Percentiles rank a stretch among this genome's conserved stretches.
phyloP scores from a whole-genome alignment of 2,888 invertebrate genomes.

The Drosophila colorata region DNA sequence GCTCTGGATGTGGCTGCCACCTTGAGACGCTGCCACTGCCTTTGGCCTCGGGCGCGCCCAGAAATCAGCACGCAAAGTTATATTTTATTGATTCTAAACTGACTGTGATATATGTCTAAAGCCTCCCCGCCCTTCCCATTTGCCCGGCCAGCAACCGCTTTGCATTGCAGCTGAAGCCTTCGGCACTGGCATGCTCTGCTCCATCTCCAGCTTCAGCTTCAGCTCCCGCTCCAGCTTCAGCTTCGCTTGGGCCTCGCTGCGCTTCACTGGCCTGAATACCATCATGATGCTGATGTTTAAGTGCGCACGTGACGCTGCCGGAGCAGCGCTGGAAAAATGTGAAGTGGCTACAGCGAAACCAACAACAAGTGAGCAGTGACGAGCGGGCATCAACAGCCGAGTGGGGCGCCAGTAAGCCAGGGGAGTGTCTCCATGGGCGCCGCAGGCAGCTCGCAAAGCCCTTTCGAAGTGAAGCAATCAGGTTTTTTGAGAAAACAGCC shows the following conservation, averaged over 20 bases:
- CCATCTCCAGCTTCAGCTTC: neutral
- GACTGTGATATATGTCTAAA: conserved; percentile 68
- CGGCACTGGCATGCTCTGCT: conserved; percentile 1
- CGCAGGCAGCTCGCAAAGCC: conserved; percentile 9
- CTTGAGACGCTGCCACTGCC: conserved; percentile 45
- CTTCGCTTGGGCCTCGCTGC: conserved; percentile 36
- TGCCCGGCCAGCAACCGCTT: neutral
- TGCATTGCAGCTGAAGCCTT: conserved; percentile 36
- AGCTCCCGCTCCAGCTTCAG: neutral
- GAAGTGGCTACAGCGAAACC: conserved; percentile 28
- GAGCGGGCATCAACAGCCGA: conserved; percentile 12
- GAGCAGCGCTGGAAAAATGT: conserved; percentile 27
- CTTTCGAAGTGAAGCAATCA: conserved; percentile 62
- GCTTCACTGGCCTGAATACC: conserved; percentile 70
- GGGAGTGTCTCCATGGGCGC: conserved; percentile 7
- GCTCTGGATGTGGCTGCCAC: conserved; percentile 40
- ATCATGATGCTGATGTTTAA: conserved; percentile 72
- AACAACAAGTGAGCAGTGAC: conserved; percentile 13
- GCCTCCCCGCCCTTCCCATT: neutral
- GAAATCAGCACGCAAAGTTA: conserved; percentile 77
- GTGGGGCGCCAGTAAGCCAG: neutral
- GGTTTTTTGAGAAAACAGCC: conserved; percentile 31
- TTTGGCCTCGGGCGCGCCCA: conserved; percentile 50
- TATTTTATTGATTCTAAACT: conserved; percentile 78
- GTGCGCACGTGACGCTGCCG: conserved; percentile 71